phyloP scores from a whole-genome alignment of 2,113 vertebrate genomes.

The Phrynosoma platyrhinos region DNA sequence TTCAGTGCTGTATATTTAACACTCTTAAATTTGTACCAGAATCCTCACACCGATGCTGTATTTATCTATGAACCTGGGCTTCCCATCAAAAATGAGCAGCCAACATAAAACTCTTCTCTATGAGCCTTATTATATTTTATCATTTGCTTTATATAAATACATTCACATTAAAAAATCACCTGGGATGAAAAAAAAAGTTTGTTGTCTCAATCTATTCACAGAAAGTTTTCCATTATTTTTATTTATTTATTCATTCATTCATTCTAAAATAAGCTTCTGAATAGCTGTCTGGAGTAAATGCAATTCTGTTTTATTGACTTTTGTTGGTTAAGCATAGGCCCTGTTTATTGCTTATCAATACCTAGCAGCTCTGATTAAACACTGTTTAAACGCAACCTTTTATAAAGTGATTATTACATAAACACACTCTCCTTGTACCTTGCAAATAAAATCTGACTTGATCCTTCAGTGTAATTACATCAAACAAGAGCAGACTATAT shows the following conservation, averaged over 20 bases:
- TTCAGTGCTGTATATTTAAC: neutral
- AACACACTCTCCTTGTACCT: slow-evolving; percentile 37
- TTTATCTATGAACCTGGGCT: neutral
- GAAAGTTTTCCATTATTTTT: rapidly evolving
- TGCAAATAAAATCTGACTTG: slow-evolving; percentile 65
- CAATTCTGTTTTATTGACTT: neutral
- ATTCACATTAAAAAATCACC: neutral
- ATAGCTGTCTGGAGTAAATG: slow-evolving; percentile 14
- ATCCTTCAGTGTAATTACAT: slow-evolving; percentile 73
- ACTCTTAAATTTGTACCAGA: neutral
- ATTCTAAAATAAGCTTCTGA: neutral
- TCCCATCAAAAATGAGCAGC: neutral
- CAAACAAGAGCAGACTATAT: slow-evolving; percentile 60
- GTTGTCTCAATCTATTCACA: neutral
- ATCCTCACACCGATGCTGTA: too few relatives aligned
- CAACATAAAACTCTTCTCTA: neutral
- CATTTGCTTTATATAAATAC: neutral
- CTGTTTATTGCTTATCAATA: neutral
- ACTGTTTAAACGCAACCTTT: slow-evolving; percentile 44
- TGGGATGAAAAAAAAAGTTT: too few relatives aligned
- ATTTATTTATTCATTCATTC: neutral
- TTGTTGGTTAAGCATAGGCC: neutral
- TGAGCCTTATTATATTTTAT: neutral
- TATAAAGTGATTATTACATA: slow-evolving; percentile 47
- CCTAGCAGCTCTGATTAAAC: slow-evolving; percentile 36